A percentile compares a stretch with the other conserved stretches of the same genome.
Conservation (phyloP, 92 coral and sea anemone genomes). For the Porites cylindrica region DNA sequence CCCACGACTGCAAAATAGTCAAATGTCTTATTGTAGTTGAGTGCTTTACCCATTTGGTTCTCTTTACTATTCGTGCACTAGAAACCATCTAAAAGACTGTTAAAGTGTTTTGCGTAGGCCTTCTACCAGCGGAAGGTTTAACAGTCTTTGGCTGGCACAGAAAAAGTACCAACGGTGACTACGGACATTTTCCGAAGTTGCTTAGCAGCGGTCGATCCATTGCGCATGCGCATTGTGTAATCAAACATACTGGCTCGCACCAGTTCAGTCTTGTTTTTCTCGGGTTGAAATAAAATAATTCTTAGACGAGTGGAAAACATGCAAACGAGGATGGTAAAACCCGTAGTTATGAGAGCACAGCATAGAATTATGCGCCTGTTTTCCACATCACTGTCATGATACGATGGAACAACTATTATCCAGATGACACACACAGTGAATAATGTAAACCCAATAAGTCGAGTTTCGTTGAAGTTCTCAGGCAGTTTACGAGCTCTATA, state of each 20-base stretch:
- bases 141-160: constrained; percentile 31
- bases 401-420: constrained; percentile 79
- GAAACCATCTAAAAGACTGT: no score
- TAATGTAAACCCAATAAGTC: constrained; percentile 94
- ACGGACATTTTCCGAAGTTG: constrained; percentile 80
- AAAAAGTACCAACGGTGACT: constrained; percentile 78
- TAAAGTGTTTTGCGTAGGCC: no score
- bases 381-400: constrained; percentile 72
- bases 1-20: no score
- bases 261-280: constrained; percentile 84
- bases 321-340: constrained; percentile 80
- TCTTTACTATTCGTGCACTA: no score
- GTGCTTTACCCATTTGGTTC: no score
- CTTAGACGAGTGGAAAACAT: constrained; percentile 86
- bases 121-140: neutral
- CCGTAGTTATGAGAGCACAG: constrained; percentile 79
- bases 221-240: constrained; percentile 87
- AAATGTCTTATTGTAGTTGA: no score
- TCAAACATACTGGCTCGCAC: constrained; percentile 91
- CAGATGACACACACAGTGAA: constrained; percentile 94
- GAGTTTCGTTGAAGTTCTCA: constrained; percentile 95
- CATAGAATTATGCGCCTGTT: constrained; percentile 68
- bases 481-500: constrained; percentile 96
- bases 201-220: constrained; percentile 55
- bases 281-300: constrained; percentile 92